phyloP scores from a whole-genome alignment of 2,888 invertebrate genomes.

The Lepidonotus clava region DNA sequence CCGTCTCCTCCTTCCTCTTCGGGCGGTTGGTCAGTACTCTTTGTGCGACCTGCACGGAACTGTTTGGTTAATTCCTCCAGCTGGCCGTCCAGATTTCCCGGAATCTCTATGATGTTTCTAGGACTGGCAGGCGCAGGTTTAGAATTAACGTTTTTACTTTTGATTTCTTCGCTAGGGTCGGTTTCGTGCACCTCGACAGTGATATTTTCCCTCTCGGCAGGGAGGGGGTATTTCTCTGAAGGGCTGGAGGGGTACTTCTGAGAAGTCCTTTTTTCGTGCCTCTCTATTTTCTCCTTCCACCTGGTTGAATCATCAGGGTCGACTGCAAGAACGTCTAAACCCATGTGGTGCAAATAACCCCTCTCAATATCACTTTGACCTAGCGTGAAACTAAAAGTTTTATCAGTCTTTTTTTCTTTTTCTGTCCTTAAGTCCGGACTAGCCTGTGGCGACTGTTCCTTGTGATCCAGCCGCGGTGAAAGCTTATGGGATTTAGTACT shows the following conservation, averaged over 20 bases:
- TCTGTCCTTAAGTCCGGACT: background rate
- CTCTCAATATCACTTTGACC: slow-evolving; percentile 27
- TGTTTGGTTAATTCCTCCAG: background rate
- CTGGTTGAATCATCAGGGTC: slow-evolving; percentile 21
- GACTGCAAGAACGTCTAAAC: background rate
- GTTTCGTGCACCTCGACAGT: background rate
- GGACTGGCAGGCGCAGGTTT: background rate
- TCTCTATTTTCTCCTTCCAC: slow-evolving; percentile 17
- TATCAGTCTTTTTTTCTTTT: slow-evolving; percentile 37
- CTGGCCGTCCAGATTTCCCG: slow-evolving; percentile 17
- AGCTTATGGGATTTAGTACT: background rate
- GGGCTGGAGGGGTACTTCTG: background rate
- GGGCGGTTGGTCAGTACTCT: too few species aligned
- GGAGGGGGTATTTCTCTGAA: background rate
- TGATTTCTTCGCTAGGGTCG: background rate
- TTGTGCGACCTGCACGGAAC: background rate
- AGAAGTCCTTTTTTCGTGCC: background rate
- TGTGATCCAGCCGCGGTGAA: background rate
- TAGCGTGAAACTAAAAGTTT: slow-evolving; percentile 8
- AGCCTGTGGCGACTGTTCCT: background rate
- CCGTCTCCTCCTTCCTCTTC: too few species aligned
- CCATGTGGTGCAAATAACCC: slow-evolving; percentile 24
- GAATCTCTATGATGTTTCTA: background rate
- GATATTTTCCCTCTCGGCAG: background rate
- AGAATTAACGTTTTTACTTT: background rate